These are phyloP conservation scores for Pygathrix nemaeus DNA, from an alignment of 2,113 vertebrate species.

Conservation along the genomic window DNA sequence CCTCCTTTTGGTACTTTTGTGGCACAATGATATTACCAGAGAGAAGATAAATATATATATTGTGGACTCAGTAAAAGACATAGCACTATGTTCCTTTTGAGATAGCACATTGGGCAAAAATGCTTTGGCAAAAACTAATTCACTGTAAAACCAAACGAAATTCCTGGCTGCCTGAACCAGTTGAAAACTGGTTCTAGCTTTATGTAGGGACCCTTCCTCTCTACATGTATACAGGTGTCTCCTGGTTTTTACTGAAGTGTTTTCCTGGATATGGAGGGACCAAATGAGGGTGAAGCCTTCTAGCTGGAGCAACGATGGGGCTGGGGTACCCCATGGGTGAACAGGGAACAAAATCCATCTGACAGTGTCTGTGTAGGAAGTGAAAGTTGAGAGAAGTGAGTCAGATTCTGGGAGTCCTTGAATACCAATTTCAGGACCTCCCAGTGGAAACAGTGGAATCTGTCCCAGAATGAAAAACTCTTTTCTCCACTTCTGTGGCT, in stretches of 20 bases:
- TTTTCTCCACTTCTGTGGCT: background rate
- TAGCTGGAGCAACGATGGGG: background rate
- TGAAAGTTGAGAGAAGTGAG: background rate
- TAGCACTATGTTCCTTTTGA: background rate
- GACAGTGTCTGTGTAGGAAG: background rate
- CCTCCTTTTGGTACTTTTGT: background rate
- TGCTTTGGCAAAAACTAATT: background rate
- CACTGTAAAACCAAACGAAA: background rate
- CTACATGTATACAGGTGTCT: background rate
- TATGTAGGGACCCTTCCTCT: background rate
- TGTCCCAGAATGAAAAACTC: background rate
- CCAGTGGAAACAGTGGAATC: background rate
- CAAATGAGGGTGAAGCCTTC: background rate
- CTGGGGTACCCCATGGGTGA: too few relatives aligned
- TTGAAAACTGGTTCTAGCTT: background rate
- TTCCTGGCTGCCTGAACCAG: background rate
- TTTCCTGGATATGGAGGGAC: background rate
- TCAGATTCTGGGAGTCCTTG: background rate
- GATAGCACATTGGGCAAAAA: background rate
- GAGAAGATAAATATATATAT: background rate
- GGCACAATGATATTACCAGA: background rate
- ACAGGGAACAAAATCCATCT: background rate
- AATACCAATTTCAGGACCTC: background rate
- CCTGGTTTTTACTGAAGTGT: background rate
- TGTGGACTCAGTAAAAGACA: background rate